Conservation (phyloP, 2,888 invertebrate species). For the Hartigia nigra region DNA sequence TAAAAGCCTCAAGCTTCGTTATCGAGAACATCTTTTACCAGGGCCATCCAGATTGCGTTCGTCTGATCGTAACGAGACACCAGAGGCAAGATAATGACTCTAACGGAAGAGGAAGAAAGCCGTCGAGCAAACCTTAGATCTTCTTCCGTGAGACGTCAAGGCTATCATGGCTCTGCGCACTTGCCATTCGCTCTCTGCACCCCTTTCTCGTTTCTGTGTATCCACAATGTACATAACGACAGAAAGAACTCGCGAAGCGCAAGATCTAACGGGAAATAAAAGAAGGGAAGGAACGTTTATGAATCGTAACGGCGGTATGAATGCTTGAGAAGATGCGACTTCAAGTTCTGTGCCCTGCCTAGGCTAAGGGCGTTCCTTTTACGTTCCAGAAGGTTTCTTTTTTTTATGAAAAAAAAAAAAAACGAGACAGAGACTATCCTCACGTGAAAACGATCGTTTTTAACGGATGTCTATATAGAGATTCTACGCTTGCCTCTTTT, state of each 20-base stretch:
- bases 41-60: not conserved
- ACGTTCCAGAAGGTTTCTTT: slow-evolving; percentile 13
- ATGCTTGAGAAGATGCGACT: slow-evolving; percentile 44
- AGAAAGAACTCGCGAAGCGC: not conserved
- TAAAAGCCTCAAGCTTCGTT: not conserved
- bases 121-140: not conserved
- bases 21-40: not conserved
- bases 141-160: not conserved
- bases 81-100: not conserved
- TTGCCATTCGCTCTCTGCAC: not conserved
- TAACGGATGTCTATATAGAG: not conserved
- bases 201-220: not conserved
- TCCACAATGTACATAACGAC: not conserved
- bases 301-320: slow-evolving; percentile 58
- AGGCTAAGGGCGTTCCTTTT: not conserved
- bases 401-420: slow-evolving; percentile 5
- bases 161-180: not conserved
- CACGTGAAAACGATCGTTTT: not conserved
- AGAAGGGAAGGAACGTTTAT: slow-evolving; percentile 42
- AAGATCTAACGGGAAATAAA: not conserved
- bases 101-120: not conserved
- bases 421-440: not conserved
- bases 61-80: not conserved
- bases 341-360: slow-evolving; percentile 13
- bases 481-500: not conserved